These are phyloP conservation scores for Ormia ochracea DNA, from an alignment of 2,888 invertebrate genomes.

Conservation along the genomic window DNA sequence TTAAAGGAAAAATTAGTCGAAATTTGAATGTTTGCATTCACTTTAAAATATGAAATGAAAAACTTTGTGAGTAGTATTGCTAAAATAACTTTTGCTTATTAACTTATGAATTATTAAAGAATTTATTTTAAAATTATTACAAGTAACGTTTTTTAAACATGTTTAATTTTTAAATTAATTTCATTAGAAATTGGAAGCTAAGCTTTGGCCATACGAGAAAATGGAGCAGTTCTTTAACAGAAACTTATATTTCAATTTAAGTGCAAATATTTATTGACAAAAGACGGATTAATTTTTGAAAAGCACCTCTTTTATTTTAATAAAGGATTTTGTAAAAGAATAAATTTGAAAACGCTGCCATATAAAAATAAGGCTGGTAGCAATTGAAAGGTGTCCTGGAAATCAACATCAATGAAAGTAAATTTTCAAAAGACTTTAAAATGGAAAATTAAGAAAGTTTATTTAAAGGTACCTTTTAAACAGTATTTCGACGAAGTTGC, in stretches of 20 bases:
- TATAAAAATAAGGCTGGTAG: no score
- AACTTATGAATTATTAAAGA: conserved; percentile 13
- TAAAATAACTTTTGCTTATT: conserved; percentile 19
- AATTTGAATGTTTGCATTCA: conserved; percentile 56
- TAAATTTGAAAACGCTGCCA: no score
- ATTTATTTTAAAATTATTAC: not conserved
- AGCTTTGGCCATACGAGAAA: conserved; percentile 46
- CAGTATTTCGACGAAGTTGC: no score
- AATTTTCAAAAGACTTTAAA: no score
- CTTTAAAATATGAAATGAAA: conserved; percentile 12
- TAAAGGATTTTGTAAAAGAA: no score
- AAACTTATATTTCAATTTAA: conserved; percentile 44
- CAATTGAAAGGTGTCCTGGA: no score
- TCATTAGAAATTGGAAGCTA: not conserved
- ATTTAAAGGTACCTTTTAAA: no score
- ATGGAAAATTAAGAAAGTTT: no score
- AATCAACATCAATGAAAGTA: no score
- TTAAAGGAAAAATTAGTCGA: conserved; percentile 29
- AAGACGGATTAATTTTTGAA: not conserved
- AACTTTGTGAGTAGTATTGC: conserved; percentile 13
- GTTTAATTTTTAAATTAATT: conserved; percentile 36
- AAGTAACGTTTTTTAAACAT: not conserved
- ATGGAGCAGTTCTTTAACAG: conserved; percentile 11
- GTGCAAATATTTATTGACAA: conserved; percentile 56
- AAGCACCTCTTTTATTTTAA: no score